Base-by-base conservation (phyloP, 1,140 invertebrate genomes). In the Pseudomyrmex concolor region DNA sequence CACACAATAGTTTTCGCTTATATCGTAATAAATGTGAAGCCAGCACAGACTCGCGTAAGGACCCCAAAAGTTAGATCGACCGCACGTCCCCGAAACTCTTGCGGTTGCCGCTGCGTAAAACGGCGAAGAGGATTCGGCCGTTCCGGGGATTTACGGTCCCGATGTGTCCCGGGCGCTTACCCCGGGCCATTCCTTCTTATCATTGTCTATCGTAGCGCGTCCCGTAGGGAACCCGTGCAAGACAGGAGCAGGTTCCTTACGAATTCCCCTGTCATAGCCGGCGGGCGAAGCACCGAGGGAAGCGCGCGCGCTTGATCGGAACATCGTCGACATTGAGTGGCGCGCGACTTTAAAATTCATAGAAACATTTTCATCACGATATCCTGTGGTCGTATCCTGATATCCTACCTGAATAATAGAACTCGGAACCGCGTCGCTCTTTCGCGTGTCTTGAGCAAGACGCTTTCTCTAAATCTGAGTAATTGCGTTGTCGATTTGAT, bases 71-170 rank as follows among this genome's bases (percentile, higher is more conserved):
- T 78, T 78, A 64, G 76, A 78, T 64, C 76, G 25, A 70, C 76
- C 64, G 64, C 48, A 50, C 50, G 76, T 68, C 1, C 76, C 19
- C 51, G 51, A 77, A 67, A 77, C 63, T 54, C 76, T 15, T 68
- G 64, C 54, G 54, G 64, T 68, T 54, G 64, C 15, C 15, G 19
- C 54, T 78, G 76, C 64, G 76, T 78, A 68, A 81, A 85, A 73
- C 55, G 17, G 43, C 12, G 15, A 54, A 19, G 50, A 57, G 59
- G 63, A 76, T 86, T 86, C 70, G 81, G 43, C 43, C 85, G 57
- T 78, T 78, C 43, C 51, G 70, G 51, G 68, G 83, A 87, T 88
- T 88, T 87, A 88, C 82, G 82, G 77, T 57, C 82, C 63, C 64
- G 74, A 55, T 87, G 85, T 73, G 78, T 83, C 72, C 67, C 64